Percentiles rank a stretch among this genome's conserved stretches.
phyloP scores from a whole-genome alignment of 2,113 vertebrate species.

The Psephotus haematonotus region DNA sequence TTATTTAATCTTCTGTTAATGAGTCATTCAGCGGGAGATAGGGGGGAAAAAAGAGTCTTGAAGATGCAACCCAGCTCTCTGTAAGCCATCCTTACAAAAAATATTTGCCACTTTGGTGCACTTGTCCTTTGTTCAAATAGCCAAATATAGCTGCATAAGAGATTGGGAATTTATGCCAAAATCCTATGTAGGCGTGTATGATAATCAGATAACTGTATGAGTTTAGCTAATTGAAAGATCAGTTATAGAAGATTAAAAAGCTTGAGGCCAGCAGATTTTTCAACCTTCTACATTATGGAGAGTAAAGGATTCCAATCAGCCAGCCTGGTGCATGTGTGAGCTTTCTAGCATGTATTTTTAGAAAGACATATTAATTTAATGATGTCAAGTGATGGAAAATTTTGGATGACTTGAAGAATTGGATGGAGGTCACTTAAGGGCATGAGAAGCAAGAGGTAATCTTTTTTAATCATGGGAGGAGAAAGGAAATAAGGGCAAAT shows the following conservation, averaged over 20 bases:
- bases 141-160: neutral
- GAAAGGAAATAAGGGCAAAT: constrained; percentile 13
- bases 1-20: neutral
- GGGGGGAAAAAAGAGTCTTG: neutral
- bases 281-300: neutral
- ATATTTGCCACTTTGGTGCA: neutral
- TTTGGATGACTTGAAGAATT: constrained; percentile 1
- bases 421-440: neutral
- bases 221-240: neutral
- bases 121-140: neutral
- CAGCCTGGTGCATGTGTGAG: neutral
- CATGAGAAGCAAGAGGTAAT: constrained; percentile 37
- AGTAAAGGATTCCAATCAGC: neutral
- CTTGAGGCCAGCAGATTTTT: neutral
- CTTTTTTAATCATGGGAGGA: constrained; percentile 31
- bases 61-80: neutral
- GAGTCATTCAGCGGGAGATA: neutral
- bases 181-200: too few species aligned
- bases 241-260: neutral
- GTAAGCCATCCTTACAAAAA: neutral
- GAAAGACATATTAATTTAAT: neutral
- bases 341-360: neutral
- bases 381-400: neutral
- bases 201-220: fast-evolving
- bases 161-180: neutral